These are phyloP conservation scores for Macrophya annulata DNA, from an alignment of 2,888 invertebrate species.

Conservation along the genomic window DNA sequence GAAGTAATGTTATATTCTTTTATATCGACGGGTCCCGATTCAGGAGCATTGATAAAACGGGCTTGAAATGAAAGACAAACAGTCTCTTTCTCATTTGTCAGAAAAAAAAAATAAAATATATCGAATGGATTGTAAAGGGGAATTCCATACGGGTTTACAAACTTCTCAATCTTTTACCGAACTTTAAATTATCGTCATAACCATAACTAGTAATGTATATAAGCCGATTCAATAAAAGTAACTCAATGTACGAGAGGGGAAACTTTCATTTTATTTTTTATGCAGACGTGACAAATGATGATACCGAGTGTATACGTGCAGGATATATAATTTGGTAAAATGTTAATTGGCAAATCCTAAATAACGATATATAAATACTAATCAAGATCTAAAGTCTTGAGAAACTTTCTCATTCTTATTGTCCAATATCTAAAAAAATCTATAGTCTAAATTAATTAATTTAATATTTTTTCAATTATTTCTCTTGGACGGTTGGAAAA, in stretches of 20 bases:
- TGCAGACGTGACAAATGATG: constrained; percentile 24
- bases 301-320: not conserved
- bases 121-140: not conserved
- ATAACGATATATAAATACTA: not conserved
- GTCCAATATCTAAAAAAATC: not conserved
- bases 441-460: not conserved
- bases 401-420: not conserved
- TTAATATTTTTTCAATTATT: not conserved
- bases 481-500: not conserved
- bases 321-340: not conserved
- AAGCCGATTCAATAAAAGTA: not conserved
- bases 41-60: not conserved
- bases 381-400: not conserved
- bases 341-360: not conserved
- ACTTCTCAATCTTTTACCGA: not conserved
- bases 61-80: not conserved
- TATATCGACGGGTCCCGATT: not conserved
- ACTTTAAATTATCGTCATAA: not conserved
- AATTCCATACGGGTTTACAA: not conserved
- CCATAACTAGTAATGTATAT: not conserved
- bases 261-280: constrained; percentile 22
- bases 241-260: not conserved
- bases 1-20: constrained; percentile 2
- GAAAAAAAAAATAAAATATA: not conserved
- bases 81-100: not conserved